Conservation (phyloP, 2,888 invertebrate genomes). For the Scrobipalpa costella region DNA sequence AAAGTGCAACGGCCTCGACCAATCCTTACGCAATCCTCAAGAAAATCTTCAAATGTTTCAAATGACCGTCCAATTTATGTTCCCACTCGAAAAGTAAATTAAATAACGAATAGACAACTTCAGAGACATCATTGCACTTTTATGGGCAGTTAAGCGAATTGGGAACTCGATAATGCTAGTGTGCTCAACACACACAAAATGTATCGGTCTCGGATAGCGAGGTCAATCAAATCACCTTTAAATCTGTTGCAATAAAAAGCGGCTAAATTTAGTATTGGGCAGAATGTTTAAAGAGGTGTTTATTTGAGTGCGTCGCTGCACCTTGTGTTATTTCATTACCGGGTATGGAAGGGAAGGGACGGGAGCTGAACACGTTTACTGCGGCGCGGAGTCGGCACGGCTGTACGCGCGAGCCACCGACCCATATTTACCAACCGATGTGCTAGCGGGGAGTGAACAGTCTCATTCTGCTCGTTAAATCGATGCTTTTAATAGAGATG, state of each 20-base stretch:
- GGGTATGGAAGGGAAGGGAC: constrained; percentile 39
- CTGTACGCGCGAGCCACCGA: constrained; percentile 52
- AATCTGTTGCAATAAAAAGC: constrained; percentile 32
- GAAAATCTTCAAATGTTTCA: constrained; percentile 44
- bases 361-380: constrained; percentile 35
- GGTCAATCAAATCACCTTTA: constrained; percentile 34
- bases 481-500: constrained; percentile 74
- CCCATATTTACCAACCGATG: constrained; percentile 56
- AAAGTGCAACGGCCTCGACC: constrained; percentile 55
- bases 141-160: constrained; percentile 7
- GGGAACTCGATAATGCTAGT: constrained; percentile 2
- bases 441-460: constrained; percentile 42
- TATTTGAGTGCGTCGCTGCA: constrained; percentile 43
- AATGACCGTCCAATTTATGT: not conserved
- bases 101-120: not conserved
- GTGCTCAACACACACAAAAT: not conserved
- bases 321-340: constrained; percentile 56
- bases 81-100: not conserved
- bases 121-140: not conserved
- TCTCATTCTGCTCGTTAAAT: constrained; percentile 72
- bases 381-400: constrained; percentile 37
- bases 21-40: constrained; percentile 54
- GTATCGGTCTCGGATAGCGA: constrained; percentile 30
- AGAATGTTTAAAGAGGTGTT: constrained; percentile 12
- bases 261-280: not conserved